Conservation (phyloP, 2,797 vertebrate species). For the Oreochromis grahami region DNA sequence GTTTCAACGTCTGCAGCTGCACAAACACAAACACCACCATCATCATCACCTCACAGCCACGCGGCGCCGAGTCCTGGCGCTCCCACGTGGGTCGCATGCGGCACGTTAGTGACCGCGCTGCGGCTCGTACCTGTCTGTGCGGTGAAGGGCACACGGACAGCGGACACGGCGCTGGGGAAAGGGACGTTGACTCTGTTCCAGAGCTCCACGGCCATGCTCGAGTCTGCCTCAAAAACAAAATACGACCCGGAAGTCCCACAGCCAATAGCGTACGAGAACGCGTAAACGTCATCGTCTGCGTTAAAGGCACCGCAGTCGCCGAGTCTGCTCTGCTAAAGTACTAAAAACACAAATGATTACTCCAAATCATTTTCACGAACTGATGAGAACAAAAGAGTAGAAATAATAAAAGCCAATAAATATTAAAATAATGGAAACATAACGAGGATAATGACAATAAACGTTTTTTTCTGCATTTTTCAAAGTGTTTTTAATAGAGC, state of each 20-base stretch:
- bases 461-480: background rate
- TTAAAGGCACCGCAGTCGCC: slow-evolving; percentile 18
- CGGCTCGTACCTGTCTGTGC: slow-evolving; percentile 48
- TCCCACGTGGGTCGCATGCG: slow-evolving; percentile 10
- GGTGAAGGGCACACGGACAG: slow-evolving; percentile 40
- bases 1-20: slow-evolving; percentile 64
- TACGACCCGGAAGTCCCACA: slow-evolving; percentile 10
- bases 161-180: slow-evolving; percentile 58
- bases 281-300: background rate
- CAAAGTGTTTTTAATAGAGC: background rate
- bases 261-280: slow-evolving; percentile 27
- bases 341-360: background rate
- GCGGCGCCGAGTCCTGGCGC: background rate
- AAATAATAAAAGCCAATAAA: background rate
- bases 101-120: background rate
- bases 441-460: background rate
- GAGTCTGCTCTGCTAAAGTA: background rate
- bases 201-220: slow-evolving; percentile 64
- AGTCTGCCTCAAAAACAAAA: background rate
- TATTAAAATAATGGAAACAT: background rate
- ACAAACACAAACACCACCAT: background rate
- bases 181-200: slow-evolving; percentile 74
- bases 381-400: background rate
- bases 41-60: background rate
- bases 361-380: accelerated